These are phyloP conservation scores for Xenus cinereus DNA, from an alignment of 2,113 vertebrate species.

Conservation along the genomic window DNA sequence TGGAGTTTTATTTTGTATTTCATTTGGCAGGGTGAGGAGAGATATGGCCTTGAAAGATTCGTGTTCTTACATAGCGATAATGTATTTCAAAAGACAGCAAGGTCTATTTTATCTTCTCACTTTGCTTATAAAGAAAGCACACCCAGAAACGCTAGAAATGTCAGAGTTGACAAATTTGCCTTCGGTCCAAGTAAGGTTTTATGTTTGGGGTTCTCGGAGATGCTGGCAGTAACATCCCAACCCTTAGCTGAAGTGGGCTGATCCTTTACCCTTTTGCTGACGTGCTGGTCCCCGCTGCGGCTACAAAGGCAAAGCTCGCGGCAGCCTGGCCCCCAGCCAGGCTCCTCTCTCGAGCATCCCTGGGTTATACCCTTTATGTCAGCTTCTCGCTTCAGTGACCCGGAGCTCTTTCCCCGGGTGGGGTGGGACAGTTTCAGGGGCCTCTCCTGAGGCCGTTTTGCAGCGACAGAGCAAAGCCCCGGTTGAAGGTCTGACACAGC, in stretches of 20 bases:
- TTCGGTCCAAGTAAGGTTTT: background rate
- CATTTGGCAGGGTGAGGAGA: background rate
- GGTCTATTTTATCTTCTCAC: background rate
- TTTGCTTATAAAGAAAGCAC: background rate
- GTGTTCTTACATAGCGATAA: background rate
- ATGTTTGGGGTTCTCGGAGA: background rate
- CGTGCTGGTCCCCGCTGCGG: background rate
- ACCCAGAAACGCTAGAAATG: background rate
- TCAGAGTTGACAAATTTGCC: background rate
- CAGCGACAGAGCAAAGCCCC: background rate
- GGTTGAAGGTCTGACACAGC: background rate
- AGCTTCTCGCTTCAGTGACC: background rate
- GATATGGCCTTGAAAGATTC: slow-evolving; percentile 6
- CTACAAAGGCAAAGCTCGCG: background rate
- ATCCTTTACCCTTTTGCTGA: background rate
- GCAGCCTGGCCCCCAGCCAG: background rate
- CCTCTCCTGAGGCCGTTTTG: background rate
- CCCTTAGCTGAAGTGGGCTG: background rate
- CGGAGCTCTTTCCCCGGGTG: background rate
- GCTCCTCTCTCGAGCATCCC: background rate
- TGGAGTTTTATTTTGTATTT: slow-evolving; percentile 7
- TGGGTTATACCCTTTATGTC: background rate
- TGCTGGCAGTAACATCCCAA: background rate
- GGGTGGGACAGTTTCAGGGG: background rate
- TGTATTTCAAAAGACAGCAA: background rate